Conservation (phyloP, 2,113 vertebrate species). For the Lasiurus borealis region DNA sequence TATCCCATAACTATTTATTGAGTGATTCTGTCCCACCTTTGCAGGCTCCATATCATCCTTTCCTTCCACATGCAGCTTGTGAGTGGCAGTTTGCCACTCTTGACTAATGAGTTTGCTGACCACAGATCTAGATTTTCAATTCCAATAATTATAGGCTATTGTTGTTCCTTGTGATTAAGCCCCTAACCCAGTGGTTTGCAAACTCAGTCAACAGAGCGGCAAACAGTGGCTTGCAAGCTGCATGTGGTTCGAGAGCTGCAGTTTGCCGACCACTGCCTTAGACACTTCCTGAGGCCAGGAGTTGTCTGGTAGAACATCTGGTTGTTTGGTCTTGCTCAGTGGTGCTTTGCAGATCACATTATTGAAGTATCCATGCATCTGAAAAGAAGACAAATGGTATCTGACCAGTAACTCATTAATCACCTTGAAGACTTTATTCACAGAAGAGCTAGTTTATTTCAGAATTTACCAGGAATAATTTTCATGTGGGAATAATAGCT, state of each 20-base stretch:
- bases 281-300: neutral
- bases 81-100: no score
- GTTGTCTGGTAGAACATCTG: neutral
- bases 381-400: slow-evolving; percentile 16
- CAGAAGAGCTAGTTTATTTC: neutral
- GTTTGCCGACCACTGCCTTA: no score
- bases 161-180: no score
- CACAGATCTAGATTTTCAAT: no score
- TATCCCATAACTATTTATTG: neutral
- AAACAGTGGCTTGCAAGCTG: no score
- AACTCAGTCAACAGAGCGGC: no score
- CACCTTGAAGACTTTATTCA: slow-evolving; percentile 4
- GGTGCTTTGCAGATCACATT: neutral
- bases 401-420: neutral
- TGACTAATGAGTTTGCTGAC: no score
- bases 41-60: neutral
- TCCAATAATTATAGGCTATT: no score
- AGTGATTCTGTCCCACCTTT: neutral
- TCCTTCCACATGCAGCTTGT: neutral
- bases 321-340: neutral
- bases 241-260: no score
- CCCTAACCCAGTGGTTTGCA: no score
- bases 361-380: neutral
- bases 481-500: neutral
- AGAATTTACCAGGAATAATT: slow-evolving; percentile 6